Evolutionary conservation across 2,113 vertebrate species (phyloP).

Genomic region (Hyla sarda): DNA sequence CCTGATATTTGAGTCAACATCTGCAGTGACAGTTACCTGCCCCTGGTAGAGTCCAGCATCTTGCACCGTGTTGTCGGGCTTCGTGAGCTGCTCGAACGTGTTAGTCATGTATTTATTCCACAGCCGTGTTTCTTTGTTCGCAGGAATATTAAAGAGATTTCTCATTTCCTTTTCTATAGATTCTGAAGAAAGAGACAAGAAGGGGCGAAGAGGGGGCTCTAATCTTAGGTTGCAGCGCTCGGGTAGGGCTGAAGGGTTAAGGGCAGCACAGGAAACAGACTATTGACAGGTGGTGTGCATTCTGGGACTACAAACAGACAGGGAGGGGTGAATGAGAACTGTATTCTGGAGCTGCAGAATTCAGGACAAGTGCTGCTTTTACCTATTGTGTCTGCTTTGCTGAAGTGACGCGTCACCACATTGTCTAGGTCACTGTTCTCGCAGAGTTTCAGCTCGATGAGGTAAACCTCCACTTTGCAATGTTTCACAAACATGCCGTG

Average conservation of each 20-base stretch:
- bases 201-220: not conserved
- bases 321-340: no score
- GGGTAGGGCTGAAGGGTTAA: not conserved
- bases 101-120: constrained; percentile 97
- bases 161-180: constrained; percentile 94
- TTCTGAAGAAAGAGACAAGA: constrained; percentile 70
- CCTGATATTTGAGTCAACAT: not conserved
- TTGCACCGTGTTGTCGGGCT: constrained; percentile 93
- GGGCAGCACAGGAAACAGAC: no score
- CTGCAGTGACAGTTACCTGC: constrained; percentile 78
- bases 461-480: constrained; percentile 97
- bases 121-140: constrained; percentile 88
- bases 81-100: constrained; percentile 90
- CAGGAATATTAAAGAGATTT: constrained; percentile 87
- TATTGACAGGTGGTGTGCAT: not conserved
- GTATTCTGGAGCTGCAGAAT: not conserved
- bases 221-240: no score
- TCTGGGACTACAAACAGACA: no score
- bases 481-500: constrained; percentile 97
- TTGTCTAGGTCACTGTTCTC: constrained; percentile 89
- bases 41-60: constrained; percentile 94
- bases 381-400: constrained; percentile 96
- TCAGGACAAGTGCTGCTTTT: constrained; percentile 60
- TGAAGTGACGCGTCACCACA: constrained; percentile 88
- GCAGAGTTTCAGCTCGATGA: constrained; percentile 92